Conservation (phyloP, 2,113 vertebrate genomes). For the Zapus hudsonius region DNA sequence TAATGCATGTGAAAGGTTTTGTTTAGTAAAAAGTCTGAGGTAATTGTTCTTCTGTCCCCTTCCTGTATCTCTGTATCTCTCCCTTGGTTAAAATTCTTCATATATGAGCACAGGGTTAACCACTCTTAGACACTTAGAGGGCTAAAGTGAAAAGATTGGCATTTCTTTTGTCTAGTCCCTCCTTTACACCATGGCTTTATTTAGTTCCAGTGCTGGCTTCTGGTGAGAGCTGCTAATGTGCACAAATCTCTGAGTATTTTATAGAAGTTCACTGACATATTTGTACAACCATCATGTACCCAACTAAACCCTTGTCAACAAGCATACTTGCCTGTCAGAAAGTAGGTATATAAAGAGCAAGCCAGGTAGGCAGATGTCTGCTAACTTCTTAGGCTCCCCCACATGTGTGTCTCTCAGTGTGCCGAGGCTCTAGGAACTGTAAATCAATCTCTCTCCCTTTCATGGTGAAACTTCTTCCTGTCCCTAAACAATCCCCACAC, state of each 20-base stretch:
- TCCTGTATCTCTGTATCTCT: not conserved
- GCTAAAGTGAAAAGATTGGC: not conserved
- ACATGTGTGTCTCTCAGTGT: not conserved
- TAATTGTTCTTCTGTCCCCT: not conserved
- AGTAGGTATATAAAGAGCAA: not conserved
- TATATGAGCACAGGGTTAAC: not conserved
- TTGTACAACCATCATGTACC: fast-evolving
- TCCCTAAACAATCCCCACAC: not conserved
- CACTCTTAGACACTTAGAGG: not conserved
- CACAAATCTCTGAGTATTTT: fast-evolving
- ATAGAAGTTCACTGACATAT: fast-evolving
- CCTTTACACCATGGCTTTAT: no score
- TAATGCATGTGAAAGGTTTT: no score
- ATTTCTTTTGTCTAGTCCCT: no score
- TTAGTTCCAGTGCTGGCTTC: no score
- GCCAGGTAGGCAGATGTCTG: fast-evolving
- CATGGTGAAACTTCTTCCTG: not conserved
- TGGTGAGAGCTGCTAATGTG: not conserved
- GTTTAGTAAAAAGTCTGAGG: no score
- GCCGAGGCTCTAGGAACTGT: not conserved
- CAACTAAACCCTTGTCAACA: no score
- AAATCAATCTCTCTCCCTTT: not conserved
- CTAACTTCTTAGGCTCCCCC: not conserved
- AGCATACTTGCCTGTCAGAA: not conserved
- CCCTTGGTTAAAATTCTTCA: not conserved